Percentiles rank a stretch among this genome's conserved stretches.
Evolutionary conservation across 2,888 invertebrate genomes (phyloP).

Genomic region (Junonia oenone): DNA sequence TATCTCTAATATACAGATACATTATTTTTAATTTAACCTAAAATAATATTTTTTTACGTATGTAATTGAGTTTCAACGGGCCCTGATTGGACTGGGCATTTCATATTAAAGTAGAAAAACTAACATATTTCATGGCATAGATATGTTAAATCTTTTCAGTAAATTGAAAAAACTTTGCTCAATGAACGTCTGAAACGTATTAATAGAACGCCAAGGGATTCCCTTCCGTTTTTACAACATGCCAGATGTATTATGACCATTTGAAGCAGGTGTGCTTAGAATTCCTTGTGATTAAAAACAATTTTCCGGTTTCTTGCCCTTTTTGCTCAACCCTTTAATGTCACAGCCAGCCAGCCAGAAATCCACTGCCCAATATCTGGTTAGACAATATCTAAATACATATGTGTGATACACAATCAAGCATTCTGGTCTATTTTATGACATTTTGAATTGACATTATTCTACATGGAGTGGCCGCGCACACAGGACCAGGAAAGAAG

Average conservation of each 20-base stretch:
- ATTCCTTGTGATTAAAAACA: background rate
- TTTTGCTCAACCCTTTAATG: background rate
- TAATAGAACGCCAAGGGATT: background rate
- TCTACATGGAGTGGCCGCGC: too few relatives aligned
- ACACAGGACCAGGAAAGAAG: too few relatives aligned
- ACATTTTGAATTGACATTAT: too few relatives aligned
- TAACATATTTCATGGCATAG: too few relatives aligned
- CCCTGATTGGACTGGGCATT: too few relatives aligned
- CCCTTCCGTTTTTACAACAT: background rate
- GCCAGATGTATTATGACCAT: background rate
- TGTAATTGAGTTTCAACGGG: too few relatives aligned
- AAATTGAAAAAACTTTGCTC: too few relatives aligned
- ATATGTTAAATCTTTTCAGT: too few relatives aligned
- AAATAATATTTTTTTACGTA: background rate
- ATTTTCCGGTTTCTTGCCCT: slow-evolving; percentile 4
- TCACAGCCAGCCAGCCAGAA: background rate
- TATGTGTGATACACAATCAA: too few relatives aligned
- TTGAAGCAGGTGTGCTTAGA: slow-evolving; percentile 3
- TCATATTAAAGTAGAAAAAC: too few relatives aligned
- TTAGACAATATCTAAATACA: too few relatives aligned
- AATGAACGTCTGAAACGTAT: background rate
- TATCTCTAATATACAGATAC: background rate
- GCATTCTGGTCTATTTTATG: too few relatives aligned
- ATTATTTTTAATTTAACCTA: background rate
- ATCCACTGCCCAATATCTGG: background rate